These are phyloP conservation scores for Limonius californicus DNA, from an alignment of 1,140 invertebrate species.

Conservation along the genomic window DNA sequence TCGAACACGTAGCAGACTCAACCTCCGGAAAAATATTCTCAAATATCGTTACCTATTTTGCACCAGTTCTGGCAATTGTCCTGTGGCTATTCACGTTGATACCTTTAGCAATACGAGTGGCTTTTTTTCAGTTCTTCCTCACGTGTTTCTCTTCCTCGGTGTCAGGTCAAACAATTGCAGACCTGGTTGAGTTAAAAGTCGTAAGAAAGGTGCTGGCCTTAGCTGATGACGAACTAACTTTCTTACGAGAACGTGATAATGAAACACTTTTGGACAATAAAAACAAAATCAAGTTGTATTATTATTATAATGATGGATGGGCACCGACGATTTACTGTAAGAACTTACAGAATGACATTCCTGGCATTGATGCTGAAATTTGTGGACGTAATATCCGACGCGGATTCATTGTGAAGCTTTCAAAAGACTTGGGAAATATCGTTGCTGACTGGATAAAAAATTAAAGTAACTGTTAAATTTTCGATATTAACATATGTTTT, in stretches of 20 bases:
- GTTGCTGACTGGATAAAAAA: conserved; percentile 54
- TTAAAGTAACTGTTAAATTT: too few relatives aligned
- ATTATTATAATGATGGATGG: conserved; percentile 73
- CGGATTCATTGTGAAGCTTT: conserved; percentile 68
- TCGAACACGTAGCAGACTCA: conserved; percentile 71
- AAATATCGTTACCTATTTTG: neutral
- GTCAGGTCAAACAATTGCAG: too few relatives aligned
- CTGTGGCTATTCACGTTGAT: conserved; percentile 55
- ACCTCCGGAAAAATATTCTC: conserved; percentile 55
- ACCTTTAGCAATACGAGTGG: conserved; percentile 51
- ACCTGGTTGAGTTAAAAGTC: conserved; percentile 53
- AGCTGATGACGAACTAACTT: conserved; percentile 61
- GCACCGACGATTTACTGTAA: conserved; percentile 63
- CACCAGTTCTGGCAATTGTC: too few relatives aligned
- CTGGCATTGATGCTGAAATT: conserved; percentile 56
- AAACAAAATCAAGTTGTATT: conserved; percentile 68
- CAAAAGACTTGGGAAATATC: conserved; percentile 59
- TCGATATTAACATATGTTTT: too few relatives aligned
- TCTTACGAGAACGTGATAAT: conserved; percentile 56
- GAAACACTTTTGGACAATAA: conserved; percentile 52
- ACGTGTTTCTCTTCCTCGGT: conserved; percentile 42
- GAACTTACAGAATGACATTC: conserved; percentile 57
- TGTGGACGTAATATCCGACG: conserved; percentile 59
- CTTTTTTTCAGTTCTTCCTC: conserved; percentile 51
- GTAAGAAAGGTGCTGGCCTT: conserved; percentile 56